Conservation (phyloP, 2,888 invertebrate genomes). For the Melanostoma scalare region DNA sequence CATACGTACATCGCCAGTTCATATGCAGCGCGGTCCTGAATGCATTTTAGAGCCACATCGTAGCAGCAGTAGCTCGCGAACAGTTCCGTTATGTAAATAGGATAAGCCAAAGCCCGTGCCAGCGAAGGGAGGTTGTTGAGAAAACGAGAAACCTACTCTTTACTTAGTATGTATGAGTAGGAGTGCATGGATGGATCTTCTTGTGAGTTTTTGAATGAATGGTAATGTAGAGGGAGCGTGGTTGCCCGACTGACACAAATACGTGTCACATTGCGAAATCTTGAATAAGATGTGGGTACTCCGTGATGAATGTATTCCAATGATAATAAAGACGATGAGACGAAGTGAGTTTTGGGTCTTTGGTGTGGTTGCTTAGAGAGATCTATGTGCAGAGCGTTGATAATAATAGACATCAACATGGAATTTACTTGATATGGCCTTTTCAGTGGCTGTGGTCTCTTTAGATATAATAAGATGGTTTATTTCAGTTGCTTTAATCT, state of each 20-base stretch:
- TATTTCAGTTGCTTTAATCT: neutral
- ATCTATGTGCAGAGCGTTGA: conserved; percentile 16
- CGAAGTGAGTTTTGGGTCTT: conserved; percentile 28
- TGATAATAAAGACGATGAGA: conserved; percentile 36
- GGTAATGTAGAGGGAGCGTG: conserved; percentile 15
- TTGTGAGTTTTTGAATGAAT: conserved; percentile 23
- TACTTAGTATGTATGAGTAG: neutral
- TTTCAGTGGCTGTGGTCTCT: conserved; percentile 2
- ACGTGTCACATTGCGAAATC: conserved; percentile 61
- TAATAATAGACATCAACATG: conserved; percentile 44
- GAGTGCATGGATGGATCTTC: neutral
- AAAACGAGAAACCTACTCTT: neutral
- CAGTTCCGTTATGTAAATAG: conserved; percentile 10
- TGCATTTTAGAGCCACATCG: conserved; percentile 11
- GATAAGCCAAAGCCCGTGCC: neutral
- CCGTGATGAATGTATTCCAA: conserved; percentile 48
- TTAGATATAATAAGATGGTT: neutral
- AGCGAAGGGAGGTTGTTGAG: conserved; percentile 23
- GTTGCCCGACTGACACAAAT: conserved; percentile 52
- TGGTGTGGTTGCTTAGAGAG: conserved; percentile 23
- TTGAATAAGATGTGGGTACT: conserved; percentile 56
- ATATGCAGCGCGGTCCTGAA: conserved; percentile 7
- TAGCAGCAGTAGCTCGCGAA: neutral
- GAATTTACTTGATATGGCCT: conserved; percentile 22
- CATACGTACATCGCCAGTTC: neutral